These are phyloP conservation scores for Entosphenus tridentatus DNA, from an alignment of 2,113 vertebrate species.

Conservation along the genomic window DNA sequence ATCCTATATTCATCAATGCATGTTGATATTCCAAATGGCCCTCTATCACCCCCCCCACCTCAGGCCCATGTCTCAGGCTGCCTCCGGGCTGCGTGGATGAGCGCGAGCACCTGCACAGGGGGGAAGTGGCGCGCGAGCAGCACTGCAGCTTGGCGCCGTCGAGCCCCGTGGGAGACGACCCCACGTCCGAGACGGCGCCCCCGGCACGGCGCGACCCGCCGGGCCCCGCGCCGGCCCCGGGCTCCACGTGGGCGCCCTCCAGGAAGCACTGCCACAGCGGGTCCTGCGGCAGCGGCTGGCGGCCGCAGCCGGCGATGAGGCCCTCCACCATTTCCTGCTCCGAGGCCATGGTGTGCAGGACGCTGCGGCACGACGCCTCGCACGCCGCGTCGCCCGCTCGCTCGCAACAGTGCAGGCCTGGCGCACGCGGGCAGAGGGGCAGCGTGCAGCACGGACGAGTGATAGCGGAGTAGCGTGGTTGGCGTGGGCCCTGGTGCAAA, in stretches of 20 bases:
- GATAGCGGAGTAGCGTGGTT: no score
- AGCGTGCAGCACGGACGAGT: no score
- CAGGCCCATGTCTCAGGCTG: no score
- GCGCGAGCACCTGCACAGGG: constrained; percentile 26
- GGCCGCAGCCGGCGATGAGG: constrained; percentile 66
- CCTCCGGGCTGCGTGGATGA: no score
- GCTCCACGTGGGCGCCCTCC: constrained; percentile 36
- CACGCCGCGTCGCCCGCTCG: constrained; percentile 68
- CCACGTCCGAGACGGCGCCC: constrained; percentile 7
- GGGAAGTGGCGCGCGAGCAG: constrained; percentile 88
- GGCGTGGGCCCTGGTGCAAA: no score
- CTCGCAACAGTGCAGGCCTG: constrained; percentile 88
- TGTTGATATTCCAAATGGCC: no score
- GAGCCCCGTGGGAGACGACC: constrained; percentile 55
- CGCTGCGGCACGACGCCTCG: constrained; percentile 60
- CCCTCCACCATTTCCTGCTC: constrained; percentile 94
- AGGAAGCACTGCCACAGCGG: constrained; percentile 96
- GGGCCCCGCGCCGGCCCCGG: no score
- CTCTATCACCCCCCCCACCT: no score
- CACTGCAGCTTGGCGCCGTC: constrained; percentile 91
- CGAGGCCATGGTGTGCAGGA: constrained; percentile 76
- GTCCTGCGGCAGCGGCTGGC: constrained; percentile 79
- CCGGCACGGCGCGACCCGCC: no score
- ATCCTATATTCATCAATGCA: no score
- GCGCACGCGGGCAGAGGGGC: background rate